Conservation (phyloP, 1,140 invertebrate species). For the Carcinoscorpius rotundicauda region DNA sequence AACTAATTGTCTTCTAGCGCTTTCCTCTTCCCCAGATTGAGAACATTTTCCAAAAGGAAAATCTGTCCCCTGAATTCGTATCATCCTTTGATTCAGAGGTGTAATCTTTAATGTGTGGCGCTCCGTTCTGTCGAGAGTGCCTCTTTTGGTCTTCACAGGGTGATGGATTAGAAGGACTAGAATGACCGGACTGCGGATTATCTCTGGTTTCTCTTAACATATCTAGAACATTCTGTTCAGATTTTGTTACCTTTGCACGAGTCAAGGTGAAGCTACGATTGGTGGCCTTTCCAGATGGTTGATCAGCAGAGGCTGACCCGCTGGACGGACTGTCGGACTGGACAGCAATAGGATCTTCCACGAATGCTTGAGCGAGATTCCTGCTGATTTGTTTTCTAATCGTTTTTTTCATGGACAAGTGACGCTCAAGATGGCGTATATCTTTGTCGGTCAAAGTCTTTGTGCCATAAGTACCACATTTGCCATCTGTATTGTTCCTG, state of each 20-base stretch:
- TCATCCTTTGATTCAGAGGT: conserved; percentile 12
- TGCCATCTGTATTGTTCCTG: no score
- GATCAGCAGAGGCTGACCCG: conserved; percentile 45
- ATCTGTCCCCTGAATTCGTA: background rate
- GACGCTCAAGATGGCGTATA: conserved; percentile 60
- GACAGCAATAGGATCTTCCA: conserved; percentile 58
- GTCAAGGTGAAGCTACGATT: conserved; percentile 26
- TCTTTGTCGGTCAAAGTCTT: conserved; percentile 50
- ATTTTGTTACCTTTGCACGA: conserved; percentile 35
- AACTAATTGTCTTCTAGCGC: no score
- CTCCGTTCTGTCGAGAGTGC: background rate
- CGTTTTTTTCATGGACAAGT: conserved; percentile 75
- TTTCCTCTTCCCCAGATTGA: conserved; percentile 11
- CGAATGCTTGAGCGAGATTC: conserved; percentile 54
- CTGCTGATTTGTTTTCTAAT: conserved; percentile 74
- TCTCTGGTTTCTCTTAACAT: conserved; percentile 41
- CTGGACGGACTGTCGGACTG: conserved; percentile 41
- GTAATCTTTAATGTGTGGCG: conserved; percentile 1
- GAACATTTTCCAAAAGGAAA: conserved; percentile 18
- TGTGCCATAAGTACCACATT: conserved; percentile 23
- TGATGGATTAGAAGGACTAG: conserved; percentile 16
- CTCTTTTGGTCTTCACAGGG: conserved; percentile 7
- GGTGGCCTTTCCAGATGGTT: conserved; percentile 47
- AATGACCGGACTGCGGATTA: conserved; percentile 18
- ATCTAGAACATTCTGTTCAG: conserved; percentile 54